A percentile compares a stretch with the other conserved stretches of the same genome.
Conservation (phyloP, 2,888 invertebrate genomes). For the Hypsopygia costalis region DNA sequence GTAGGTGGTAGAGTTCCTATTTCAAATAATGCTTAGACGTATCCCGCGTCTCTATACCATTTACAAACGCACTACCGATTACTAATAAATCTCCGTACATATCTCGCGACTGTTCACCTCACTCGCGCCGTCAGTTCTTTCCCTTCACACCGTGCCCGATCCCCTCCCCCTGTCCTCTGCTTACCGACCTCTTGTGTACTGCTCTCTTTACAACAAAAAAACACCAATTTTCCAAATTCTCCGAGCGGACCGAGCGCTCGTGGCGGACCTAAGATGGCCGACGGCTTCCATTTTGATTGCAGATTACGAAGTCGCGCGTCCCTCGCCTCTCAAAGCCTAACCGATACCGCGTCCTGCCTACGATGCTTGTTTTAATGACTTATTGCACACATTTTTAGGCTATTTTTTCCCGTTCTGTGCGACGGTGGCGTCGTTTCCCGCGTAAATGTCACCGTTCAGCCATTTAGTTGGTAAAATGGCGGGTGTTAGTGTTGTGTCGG, state of each 20-base stretch:
- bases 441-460: constrained; percentile 9
- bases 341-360: constrained; percentile 53
- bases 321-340: constrained; percentile 70
- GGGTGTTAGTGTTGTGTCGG: constrained; percentile 18
- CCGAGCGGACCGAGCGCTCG: constrained; percentile 73
- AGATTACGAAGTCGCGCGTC: constrained; percentile 69
- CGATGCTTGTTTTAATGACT: constrained; percentile 54
- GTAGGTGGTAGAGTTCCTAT: too few relatives aligned
- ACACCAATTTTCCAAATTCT: constrained; percentile 79
- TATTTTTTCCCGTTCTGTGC: constrained; percentile 70
- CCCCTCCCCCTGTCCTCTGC: constrained; percentile 64
- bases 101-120: constrained; percentile 35
- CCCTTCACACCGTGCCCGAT: constrained; percentile 78
- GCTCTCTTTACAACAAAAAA: constrained; percentile 80
- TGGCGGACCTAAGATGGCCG: constrained; percentile 76
- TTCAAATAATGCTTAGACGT: neutral
- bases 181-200: constrained; percentile 76
- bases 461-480: constrained; percentile 21
- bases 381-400: constrained; percentile 75
- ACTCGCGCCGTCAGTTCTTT: constrained; percentile 57
- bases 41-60: constrained; percentile 18
- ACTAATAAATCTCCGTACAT: constrained; percentile 38
- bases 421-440: constrained; percentile 46
- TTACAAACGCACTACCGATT: constrained; percentile 26
- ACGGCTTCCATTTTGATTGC: constrained; percentile 78